Base-by-base conservation (phyloP, 2,888 invertebrate genomes). In the Gortyna flavago region DNA sequence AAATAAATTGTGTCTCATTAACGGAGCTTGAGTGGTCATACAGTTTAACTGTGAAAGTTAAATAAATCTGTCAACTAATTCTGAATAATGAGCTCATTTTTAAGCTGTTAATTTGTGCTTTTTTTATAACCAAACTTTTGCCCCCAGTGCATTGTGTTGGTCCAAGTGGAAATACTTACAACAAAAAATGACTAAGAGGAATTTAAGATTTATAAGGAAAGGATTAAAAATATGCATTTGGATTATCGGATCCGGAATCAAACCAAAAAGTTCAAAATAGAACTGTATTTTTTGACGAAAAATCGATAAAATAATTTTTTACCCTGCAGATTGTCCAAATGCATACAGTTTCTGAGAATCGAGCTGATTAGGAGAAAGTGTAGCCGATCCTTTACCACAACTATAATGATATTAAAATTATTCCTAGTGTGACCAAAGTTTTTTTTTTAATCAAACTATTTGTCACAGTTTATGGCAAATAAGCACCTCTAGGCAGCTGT, bases 31-130 rank as follows among this genome's bases (percentile, higher is more conserved):
- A n/a, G n/a, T n/a, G n/a, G n/a, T n/a, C n/a, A 66, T 79, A 79
- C 68, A 76, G 79, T 74, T 68, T 72, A 64, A 29, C 25, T 66
- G 61, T 72, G 72, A 83, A 83, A 83, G 73, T 64, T 68, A 48
- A 76, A 84, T 86, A 84, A 86, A 84, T 84, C 84, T 84, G 86
- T 76, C 86, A 73, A 68, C 84, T 83, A 83, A 84, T 84, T 69
- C 76, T 82, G n/a, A 88, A 77, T 87, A 86, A 88, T 77, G 79
- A 83, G 69, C 80, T 64, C 18, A 81, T 85, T 75, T 85, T 85
- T 73, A 82, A 84, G 69, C 61, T 29, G 66, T 81, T 80, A 54
- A 59, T 71, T 85, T 57, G 62, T 62, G 54, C 1, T 65, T 75
- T 68, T 81, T 35, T 35, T 35, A 6, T 80, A 32, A 48, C 44